Conservation (phyloP, 1,140 invertebrate species). For the Drosophila simulans region DNA sequence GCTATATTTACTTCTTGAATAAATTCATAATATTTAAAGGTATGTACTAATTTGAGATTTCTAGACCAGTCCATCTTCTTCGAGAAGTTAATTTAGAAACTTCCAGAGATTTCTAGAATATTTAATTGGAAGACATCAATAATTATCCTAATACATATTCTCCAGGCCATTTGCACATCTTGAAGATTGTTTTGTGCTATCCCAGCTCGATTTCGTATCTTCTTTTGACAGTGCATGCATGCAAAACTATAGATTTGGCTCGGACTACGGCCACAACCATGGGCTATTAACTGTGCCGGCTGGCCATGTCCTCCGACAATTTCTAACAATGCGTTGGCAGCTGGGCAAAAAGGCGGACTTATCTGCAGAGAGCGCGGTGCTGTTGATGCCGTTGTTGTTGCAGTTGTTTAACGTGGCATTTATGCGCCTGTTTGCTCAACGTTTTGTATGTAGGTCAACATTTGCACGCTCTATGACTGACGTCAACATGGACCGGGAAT, state of each 20-base stretch:
- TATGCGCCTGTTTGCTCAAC: slow-evolving; percentile 79
- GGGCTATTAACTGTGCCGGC: slow-evolving; percentile 51
- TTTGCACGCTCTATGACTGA: slow-evolving; percentile 79
- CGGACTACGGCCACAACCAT: slow-evolving; percentile 33
- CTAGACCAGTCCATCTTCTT: too few species aligned
- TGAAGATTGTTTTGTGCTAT: not conserved
- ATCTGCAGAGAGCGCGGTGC: slow-evolving; percentile 55
- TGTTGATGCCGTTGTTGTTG: slow-evolving; percentile 44
- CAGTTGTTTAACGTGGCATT: slow-evolving; percentile 72
- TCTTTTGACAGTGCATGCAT: slow-evolving; percentile 14
- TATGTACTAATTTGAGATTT: not conserved
- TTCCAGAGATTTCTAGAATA: too few species aligned
- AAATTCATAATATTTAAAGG: too few species aligned
- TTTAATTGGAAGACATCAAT: too few species aligned
- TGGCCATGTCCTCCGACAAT: slow-evolving; percentile 58
- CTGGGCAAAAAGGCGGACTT: slow-evolving; percentile 64
- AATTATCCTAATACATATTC: not conserved
- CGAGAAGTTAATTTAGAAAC: too few species aligned
- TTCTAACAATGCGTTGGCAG: slow-evolving; percentile 80
- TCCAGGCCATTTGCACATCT: too few species aligned
- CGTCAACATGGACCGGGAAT: slow-evolving; percentile 72
- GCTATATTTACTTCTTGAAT: too few species aligned
- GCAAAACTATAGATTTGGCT: slow-evolving; percentile 34
- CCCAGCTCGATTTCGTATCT: not conserved
- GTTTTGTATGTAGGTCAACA: slow-evolving; percentile 81